Evolutionary conservation across 2,888 invertebrate species (phyloP).

Genomic region (Desoria tigrina): DNA sequence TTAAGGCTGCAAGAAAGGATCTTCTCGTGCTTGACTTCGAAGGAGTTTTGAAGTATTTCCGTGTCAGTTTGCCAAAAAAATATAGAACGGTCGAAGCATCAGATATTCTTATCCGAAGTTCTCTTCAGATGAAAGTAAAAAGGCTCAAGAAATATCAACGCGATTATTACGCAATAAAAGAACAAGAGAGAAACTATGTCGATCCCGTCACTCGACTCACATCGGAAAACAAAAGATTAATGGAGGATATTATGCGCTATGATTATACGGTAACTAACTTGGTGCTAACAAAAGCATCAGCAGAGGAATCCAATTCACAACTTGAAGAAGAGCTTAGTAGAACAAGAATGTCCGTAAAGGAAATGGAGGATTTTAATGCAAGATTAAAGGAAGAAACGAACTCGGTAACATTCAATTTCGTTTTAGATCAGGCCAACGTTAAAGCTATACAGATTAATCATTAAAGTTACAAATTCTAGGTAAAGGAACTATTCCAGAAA

Average conservation of each 20-base stretch:
- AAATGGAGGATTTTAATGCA: slow-evolving; percentile 73
- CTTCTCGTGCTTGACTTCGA: slow-evolving; percentile 92
- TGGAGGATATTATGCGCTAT: slow-evolving; percentile 61
- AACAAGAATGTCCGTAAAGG: slow-evolving; percentile 62
- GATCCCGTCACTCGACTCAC: slow-evolving; percentile 55
- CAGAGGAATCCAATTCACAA: slow-evolving; percentile 34
- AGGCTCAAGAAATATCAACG: slow-evolving; percentile 92
- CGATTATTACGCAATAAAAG: slow-evolving; percentile 76
- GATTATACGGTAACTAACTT: slow-evolving; percentile 64
- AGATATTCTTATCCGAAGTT: slow-evolving; percentile 69
- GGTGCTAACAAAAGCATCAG: slow-evolving; percentile 56
- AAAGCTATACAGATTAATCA: too few relatives aligned
- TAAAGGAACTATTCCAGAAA: slow-evolving; percentile 74
- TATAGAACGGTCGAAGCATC: slow-evolving; percentile 90
- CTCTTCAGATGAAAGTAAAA: slow-evolving; percentile 88
- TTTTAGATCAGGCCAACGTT: background rate
- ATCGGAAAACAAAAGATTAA: slow-evolving; percentile 59
- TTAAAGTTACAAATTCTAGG: slow-evolving; percentile 57
- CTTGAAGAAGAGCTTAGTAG: slow-evolving; percentile 62
- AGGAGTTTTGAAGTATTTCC: slow-evolving; percentile 95
- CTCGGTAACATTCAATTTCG: slow-evolving; percentile 59
- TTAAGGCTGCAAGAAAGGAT: slow-evolving; percentile 78
- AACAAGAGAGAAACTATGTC: slow-evolving; percentile 54
- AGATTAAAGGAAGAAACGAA: slow-evolving; percentile 68
- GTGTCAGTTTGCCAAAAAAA: slow-evolving; percentile 94